phyloP scores from a whole-genome alignment of 1,140 invertebrate species.

The Latrodectus geometricus region DNA sequence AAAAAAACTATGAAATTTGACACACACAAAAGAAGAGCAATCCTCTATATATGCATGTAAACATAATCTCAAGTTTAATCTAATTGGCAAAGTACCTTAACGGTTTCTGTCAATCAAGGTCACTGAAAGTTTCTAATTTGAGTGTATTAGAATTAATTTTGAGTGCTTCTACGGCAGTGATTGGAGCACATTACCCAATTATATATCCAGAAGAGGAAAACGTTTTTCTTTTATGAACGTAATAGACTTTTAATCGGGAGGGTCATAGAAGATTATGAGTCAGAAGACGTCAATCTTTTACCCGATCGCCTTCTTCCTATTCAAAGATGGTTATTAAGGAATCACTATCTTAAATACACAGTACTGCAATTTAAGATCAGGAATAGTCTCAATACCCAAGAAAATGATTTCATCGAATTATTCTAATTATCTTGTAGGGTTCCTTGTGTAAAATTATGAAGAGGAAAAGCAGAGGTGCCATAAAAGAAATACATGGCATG shows the following conservation, averaged over 20 bases:
- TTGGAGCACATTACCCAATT: slow-evolving; percentile 48
- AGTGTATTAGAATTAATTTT: slow-evolving; percentile 13
- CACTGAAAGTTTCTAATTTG: too few species aligned
- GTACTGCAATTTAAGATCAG: slow-evolving; percentile 29
- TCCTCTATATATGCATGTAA: too few species aligned
- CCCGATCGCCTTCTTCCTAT: slow-evolving; percentile 40
- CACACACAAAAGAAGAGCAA: too few species aligned
- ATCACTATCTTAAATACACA: not conserved
- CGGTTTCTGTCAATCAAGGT: too few species aligned
- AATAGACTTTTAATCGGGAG: slow-evolving; percentile 42
- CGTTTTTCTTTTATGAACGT: slow-evolving; percentile 25
- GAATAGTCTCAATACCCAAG: slow-evolving; percentile 49
- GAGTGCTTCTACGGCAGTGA: not conserved
- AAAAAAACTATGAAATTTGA: too few species aligned
- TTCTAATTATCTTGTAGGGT: slow-evolving; percentile 47
- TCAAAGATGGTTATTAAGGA: slow-evolving; percentile 48
- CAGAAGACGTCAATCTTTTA: slow-evolving; percentile 17
- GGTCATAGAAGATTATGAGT: not conserved
- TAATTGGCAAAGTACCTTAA: too few species aligned
- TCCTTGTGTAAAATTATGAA: slow-evolving; percentile 36
- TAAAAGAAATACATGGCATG: slow-evolving; percentile 52
- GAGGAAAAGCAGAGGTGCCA: slow-evolving; percentile 48
- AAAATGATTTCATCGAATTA: slow-evolving; percentile 56
- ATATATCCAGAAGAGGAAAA: slow-evolving; percentile 14
- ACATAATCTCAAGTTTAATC: too few species aligned